Base-by-base conservation (phyloP, 1,140 invertebrate species). In the Drosophila repleta region DNA sequence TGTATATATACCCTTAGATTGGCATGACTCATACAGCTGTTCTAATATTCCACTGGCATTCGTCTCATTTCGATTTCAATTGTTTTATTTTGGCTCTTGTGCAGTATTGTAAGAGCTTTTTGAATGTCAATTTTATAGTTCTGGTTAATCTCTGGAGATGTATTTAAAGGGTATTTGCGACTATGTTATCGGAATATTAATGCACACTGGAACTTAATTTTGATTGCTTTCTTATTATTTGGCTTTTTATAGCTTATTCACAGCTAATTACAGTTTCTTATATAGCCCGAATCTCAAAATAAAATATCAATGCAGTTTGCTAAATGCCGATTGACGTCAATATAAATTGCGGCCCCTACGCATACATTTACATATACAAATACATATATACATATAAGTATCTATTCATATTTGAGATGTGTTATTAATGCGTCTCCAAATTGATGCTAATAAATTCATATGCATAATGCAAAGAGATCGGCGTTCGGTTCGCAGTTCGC, bases 391-490 rank as follows among this genome's bases (percentile, higher is more conserved):
- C n/a, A 43, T 15, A 24, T 24, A 5, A 58, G 17, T 45, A 4
- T 45, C 26, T 18, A 3, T 15, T 10, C 8, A 55, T 51, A 39
- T 24, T 29, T 45, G 26, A 35, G 56, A 74, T 82, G 62, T 17
- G 52, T 70, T 72, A 88, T 82, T 78, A 82, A 88, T 88, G 74
- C 66, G 61, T 55, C 60, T 58, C 51, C 58, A 64, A 88, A 87
- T 79, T 88, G 75, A 79, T 76, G 65, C 56, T 79, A 88, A 88
- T 88, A 88, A 88, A 88, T 88, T 88, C 66, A 83, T 71, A 77
- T 79, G 82, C 82, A 85, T 82, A 85, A 88, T 88, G 83, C 83
- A 88, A 88, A 79, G 77, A 88, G 75, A 87, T 88, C 66, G 46
- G 53, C 63, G 62, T 53, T 41, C 17, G 24, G 55, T 56, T 37